Conservation (phyloP, 2,797 vertebrate genomes). For the Oreonectes daqikongensis region DNA sequence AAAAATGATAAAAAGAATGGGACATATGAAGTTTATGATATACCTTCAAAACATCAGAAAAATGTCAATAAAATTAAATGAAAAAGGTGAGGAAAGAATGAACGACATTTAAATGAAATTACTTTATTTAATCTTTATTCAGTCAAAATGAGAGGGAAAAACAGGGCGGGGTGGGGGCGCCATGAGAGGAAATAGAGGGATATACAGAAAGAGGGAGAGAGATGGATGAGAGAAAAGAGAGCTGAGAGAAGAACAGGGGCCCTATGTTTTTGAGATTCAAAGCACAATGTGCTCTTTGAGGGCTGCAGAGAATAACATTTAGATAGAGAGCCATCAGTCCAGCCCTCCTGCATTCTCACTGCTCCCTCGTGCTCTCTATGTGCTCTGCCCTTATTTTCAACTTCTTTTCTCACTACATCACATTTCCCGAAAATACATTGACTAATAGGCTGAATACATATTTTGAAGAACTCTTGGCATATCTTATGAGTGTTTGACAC, state of each 20-base stretch:
- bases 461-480: background rate
- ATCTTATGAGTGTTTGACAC: background rate
- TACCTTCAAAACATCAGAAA: background rate
- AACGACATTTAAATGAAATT: background rate
- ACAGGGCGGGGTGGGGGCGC: background rate
- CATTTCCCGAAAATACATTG: constrained; percentile 14
- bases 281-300: constrained; percentile 41
- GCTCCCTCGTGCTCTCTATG: background rate
- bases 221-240: constrained; percentile 39
- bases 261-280: constrained; percentile 43
- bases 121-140: background rate
- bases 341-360: constrained; percentile 3
- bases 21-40: no score
- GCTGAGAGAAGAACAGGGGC: constrained; percentile 42
- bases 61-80: background rate
- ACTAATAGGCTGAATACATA: background rate
- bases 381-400: background rate
- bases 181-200: constrained; percentile 32
- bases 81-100: no score
- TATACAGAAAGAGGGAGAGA: constrained; percentile 31
- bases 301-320: constrained; percentile 39
- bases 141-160: background rate
- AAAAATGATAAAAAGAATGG: no score
- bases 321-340: constrained; percentile 45
- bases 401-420: constrained; percentile 30